Evolutionary conservation across 2,888 invertebrate genomes (phyloP), one percentile per base, ranked within the genome.

Genomic region (Conus canariensis): DNA sequence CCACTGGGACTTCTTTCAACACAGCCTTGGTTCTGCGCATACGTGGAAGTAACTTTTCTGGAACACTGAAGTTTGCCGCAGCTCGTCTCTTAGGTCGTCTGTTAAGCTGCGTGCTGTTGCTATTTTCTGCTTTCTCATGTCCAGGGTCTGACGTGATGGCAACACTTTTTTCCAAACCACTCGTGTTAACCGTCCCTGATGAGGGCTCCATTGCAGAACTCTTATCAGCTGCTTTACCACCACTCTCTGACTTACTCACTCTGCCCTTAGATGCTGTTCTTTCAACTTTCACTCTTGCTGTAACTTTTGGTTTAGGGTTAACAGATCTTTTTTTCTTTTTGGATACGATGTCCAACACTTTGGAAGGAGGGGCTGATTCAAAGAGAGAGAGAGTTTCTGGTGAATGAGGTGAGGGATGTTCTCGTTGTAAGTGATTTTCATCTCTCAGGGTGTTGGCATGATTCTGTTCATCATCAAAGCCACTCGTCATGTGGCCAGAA

Each of bases 21-120:
- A 45, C n/a, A 9, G 87, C 87, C 58, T 87, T 87, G 74, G 87
- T 87, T 77, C 67, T 74, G 25, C 87, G 74, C 25, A 12, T 14
- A 70, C 77, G 59, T 58, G 86, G 85, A 30, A 85, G 70, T 60
- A 90, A 60, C 60, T 67, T 90, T 88, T 90, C 59, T 45, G 25
- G 64, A 58, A 83, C 85, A 59, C 77, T 85, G 58, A 82, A 88
- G 22, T 82, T 88, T 77, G 88, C 80, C 4, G 88, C 88, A 25
- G 88, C 88, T 45, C 64, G 45, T 88, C 88, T 59, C 58, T 30
- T 80, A 60, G 88, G 60, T 22, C 88, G 56, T 56, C 59, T 67
- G 19, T 88, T 88, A 5, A 64, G 45, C 86, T 30, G 30, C 4
- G 12, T 9, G 45, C 22, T 67, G 45, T 19, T 60, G 45, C 16